These are phyloP conservation scores for Hirtodrosophila trivittata DNA, from an alignment of 2,888 invertebrate species.

Conservation along the genomic window DNA sequence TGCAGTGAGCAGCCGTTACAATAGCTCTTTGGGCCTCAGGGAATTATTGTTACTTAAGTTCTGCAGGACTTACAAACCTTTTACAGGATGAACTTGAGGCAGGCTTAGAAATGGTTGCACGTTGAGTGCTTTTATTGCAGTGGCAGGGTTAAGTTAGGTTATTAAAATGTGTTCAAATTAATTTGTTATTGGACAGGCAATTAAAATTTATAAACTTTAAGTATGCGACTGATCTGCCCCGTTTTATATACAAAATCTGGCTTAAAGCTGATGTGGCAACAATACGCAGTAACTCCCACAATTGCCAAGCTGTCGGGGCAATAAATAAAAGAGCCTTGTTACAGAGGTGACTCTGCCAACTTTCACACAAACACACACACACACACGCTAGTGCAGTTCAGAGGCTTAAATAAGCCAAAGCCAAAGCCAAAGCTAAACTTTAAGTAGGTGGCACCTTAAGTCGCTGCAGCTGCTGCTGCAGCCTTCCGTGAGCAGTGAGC, in stretches of 20 bases:
- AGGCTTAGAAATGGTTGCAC: conserved; percentile 3
- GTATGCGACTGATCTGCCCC: not conserved
- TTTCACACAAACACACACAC: conserved; percentile 1
- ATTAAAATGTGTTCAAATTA: too few relatives aligned
- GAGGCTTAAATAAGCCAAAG: conserved; percentile 43
- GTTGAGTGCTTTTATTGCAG: not conserved
- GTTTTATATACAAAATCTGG: not conserved
- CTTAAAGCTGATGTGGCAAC: conserved; percentile 13
- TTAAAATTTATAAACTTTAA: conserved; percentile 6
- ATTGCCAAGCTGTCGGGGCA: conserved; percentile 29
- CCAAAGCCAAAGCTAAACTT: conserved; percentile 61
- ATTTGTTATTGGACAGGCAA: conserved; percentile 19
- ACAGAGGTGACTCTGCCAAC: conserved; percentile 42
- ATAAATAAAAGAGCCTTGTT: conserved; percentile 66
- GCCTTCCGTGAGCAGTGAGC: not conserved
- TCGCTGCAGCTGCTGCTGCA: conserved; percentile 59
- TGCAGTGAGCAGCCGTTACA: conserved; percentile 21
- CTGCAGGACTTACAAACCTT: not conserved
- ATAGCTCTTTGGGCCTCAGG: conserved; percentile 19
- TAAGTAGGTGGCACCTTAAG: conserved; percentile 69
- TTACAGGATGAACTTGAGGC: conserved; percentile 5
- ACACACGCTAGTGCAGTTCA: conserved; percentile 25
- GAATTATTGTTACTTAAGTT: conserved; percentile 22
- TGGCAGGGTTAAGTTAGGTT: not conserved
- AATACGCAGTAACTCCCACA: conserved; percentile 10